Evolutionary conservation across 2,113 vertebrate species (phyloP).

Genomic region (Mixornis gularis): DNA sequence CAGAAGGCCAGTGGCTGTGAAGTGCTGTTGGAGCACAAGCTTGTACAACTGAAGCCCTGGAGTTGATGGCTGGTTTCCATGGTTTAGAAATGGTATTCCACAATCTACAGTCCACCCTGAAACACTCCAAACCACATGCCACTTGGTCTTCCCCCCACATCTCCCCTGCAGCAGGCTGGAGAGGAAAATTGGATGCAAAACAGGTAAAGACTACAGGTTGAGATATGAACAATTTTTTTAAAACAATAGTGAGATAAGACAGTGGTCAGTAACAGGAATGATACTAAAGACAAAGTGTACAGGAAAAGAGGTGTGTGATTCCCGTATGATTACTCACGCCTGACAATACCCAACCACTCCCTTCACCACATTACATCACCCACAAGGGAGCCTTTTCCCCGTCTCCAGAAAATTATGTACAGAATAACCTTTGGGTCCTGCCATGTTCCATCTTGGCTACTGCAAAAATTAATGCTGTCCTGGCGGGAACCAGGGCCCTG

Average conservation of each 20-base stretch:
- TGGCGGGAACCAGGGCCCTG: neutral
- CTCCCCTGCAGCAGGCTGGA: neutral
- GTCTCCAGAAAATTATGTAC: neutral
- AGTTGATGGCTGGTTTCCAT: neutral
- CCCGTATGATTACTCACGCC: neutral
- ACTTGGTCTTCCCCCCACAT: neutral
- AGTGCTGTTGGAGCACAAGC: neutral
- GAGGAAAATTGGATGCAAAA: neutral
- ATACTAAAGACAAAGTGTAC: neutral
- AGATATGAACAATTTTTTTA: neutral
- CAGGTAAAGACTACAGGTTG: neutral
- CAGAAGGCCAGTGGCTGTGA: neutral
- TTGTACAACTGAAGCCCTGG: neutral
- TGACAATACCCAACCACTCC: rapidly evolving
- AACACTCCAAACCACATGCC: neutral
- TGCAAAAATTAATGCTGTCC: neutral
- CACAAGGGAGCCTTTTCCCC: neutral
- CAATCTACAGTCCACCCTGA: neutral
- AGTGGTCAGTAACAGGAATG: neutral
- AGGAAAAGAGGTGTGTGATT: neutral
- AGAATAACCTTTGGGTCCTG: neutral
- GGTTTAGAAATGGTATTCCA: neutral
- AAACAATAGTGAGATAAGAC: neutral
- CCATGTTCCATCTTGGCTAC: rapidly evolving
- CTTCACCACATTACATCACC: rapidly evolving